Evolutionary conservation across 2,797 vertebrate species (phyloP), one percentile per base, ranked within the genome.

Genomic region (Dromococcyx pavoninus): DNA sequence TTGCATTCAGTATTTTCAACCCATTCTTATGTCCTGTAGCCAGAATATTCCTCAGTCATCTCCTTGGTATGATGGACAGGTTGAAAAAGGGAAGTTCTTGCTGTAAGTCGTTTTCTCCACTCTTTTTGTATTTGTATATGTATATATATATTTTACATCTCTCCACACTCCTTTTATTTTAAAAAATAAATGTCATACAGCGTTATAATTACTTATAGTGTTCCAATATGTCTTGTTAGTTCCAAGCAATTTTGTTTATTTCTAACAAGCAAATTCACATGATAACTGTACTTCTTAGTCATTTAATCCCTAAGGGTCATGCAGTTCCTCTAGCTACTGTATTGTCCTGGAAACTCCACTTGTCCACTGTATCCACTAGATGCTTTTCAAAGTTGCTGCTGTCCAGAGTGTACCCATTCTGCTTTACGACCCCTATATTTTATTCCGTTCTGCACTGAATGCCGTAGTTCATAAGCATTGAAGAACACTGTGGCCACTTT

Each of bases 341-440:
- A 91, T 43, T 93, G 51, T 91, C 71, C 56, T 88, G 60, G 77
- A 93, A 87, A 88, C 28, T n/a, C 4, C 39, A 39, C 46, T 78
- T 93, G 43, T 74, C 71, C 25, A 7, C 35, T 82, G 18, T 85
- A 56, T 56, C 18, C 61, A 17, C 60, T 54, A 78, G 61, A 69
- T 51, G 64, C 30, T 90, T 94, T 85, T 82, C 56, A 53, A 56
- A 93, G 56, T 72, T 94, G 35, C 66, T 88, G 54, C 41, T 91
- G 46, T 90, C 62, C 70, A 53, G 51, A 78, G n/a, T 3, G 2
- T 21, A 16, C 21, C 9, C 46, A 21, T 91, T 90, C 54, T 82
- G 46, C 35, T 94, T 91, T 92, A 61, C 80, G 62, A 88, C 53
- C 54, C 89, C 78, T 2, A 2, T 84, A 81, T 93, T 91, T 83